Percentiles rank a stretch among this genome's conserved stretches.
Evolutionary conservation across 2,797 vertebrate genomes (phyloP).

Genomic region (Typhlichthys eigenmanni): DNA sequence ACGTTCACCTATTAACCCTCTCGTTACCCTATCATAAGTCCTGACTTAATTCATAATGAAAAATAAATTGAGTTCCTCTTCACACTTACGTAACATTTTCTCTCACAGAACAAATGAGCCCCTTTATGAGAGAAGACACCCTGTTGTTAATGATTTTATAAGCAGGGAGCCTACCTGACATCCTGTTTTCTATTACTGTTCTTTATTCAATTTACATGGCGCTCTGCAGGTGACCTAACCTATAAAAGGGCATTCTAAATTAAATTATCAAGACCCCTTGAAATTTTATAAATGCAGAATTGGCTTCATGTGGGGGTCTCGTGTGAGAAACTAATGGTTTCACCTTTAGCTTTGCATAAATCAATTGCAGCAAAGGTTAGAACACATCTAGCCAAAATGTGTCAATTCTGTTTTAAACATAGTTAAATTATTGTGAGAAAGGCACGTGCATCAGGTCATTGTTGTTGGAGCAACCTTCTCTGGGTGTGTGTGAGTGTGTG

Average conservation of each 20-base stretch:
- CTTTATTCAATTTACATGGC: slow-evolving; percentile 86
- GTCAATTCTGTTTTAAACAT: slow-evolving; percentile 69
- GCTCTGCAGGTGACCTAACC: slow-evolving; percentile 84
- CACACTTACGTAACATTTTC: slow-evolving; percentile 78
- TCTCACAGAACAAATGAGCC: slow-evolving; percentile 78
- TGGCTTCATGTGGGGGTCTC: slow-evolving; percentile 70
- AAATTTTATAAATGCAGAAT: slow-evolving; percentile 85
- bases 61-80: slow-evolving; percentile 77
- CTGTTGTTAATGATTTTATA: slow-evolving; percentile 87
- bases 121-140: slow-evolving; percentile 84
- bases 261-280: slow-evolving; percentile 82
- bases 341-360: slow-evolving; percentile 81
- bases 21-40: slow-evolving; percentile 50
- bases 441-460: slow-evolving; percentile 44
- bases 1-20: slow-evolving; percentile 67
- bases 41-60: slow-evolving; percentile 75
- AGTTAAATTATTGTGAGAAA: slow-evolving; percentile 55
- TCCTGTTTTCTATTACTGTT: slow-evolving; percentile 81
- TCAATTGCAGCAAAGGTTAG: slow-evolving; percentile 78
- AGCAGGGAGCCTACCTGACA: slow-evolving; percentile 79
- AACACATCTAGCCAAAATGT: slow-evolving; percentile 67
- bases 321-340: slow-evolving; percentile 74
- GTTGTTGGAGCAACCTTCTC: slow-evolving; percentile 5
- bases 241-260: slow-evolving; percentile 87
- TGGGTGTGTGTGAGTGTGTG: slow-evolving; percentile 4